Evolutionary conservation across 2,113 vertebrate species (phyloP).

Genomic region (Lynx canadensis): DNA sequence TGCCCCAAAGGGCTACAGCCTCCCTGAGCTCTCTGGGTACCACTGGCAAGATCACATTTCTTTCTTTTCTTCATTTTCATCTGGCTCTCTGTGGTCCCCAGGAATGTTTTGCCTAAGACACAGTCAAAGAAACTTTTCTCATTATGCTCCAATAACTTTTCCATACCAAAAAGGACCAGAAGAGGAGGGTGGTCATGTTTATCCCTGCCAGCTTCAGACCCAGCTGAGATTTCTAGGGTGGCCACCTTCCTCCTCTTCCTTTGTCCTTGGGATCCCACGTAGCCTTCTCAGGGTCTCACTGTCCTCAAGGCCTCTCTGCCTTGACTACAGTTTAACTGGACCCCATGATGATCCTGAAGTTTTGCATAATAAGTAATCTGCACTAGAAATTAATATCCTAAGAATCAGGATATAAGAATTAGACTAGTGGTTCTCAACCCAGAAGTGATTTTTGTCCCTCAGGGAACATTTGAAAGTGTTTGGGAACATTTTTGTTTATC

Average conservation of each 20-base stretch:
- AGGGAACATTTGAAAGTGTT: background rate
- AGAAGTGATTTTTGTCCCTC: background rate
- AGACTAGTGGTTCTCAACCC: background rate
- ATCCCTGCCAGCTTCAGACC: background rate
- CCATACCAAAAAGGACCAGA: background rate
- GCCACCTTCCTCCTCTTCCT: background rate
- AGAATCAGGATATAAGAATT: background rate
- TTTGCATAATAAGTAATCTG: background rate
- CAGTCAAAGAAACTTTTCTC: background rate
- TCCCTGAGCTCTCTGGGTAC: background rate
- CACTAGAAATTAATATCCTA: background rate
- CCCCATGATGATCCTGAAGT: background rate
- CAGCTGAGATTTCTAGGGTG: background rate
- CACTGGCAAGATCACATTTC: background rate
- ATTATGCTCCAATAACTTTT: background rate
- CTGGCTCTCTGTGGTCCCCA: background rate
- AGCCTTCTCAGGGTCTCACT: background rate
- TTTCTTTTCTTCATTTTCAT: constrained; percentile 11
- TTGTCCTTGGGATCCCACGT: background rate
- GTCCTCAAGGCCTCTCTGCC: background rate
- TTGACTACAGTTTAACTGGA: background rate
- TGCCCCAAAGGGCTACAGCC: background rate
- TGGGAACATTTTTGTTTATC: background rate
- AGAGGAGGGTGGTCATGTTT: background rate
- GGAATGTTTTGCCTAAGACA: background rate